Percentiles rank a stretch among this genome's conserved stretches.
Conservation (phyloP, 2,113 vertebrate genomes). For the Rhea americana region DNA sequence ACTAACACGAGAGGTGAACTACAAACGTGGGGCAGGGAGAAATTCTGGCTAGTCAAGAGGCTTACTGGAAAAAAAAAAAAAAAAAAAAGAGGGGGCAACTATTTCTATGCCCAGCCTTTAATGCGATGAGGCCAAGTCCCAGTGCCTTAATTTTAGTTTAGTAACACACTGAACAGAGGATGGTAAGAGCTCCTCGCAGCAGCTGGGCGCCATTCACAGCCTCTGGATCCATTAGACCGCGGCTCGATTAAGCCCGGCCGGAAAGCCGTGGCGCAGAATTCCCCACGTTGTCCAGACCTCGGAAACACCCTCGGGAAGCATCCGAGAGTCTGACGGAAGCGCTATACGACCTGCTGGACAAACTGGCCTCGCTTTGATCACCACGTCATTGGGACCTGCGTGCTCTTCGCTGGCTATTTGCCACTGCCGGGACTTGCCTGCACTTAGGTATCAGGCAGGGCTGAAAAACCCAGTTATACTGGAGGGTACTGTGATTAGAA, state of each 20-base stretch:
- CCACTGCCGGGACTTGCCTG: background rate
- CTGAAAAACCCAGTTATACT: background rate
- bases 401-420: rapidly evolving
- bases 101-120: background rate
- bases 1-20: background rate
- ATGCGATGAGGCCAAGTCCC: background rate
- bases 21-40: background rate
- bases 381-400: rapidly evolving
- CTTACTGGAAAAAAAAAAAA: too few relatives aligned
- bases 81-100: background rate
- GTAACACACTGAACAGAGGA: background rate
- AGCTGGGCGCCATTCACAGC: background rate
- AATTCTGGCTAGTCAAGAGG: background rate
- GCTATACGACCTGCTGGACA: background rate
- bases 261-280: background rate
- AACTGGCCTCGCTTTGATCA: background rate
- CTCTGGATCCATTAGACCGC: background rate
- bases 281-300: background rate
- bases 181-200: background rate
- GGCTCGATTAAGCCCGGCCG: background rate
- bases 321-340: rapidly evolving
- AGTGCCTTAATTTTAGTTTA: background rate
- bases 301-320: background rate
- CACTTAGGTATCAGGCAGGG: rapidly evolving
- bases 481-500: too few relatives aligned